These are phyloP conservation scores for Drosophila nigritarsus DNA, from an alignment of 2,888 invertebrate genomes.

Conservation along the genomic window DNA sequence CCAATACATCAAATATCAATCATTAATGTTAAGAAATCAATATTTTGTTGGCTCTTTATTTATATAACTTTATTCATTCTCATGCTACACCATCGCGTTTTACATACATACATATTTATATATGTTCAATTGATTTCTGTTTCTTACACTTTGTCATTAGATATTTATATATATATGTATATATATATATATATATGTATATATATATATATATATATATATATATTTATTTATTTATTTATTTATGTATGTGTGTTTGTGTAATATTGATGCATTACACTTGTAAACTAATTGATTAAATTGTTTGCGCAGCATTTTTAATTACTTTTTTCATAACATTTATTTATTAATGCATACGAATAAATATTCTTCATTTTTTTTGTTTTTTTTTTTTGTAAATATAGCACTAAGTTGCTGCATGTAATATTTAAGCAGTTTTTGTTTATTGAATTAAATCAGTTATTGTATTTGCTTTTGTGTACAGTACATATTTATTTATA, in stretches of 20 bases:
- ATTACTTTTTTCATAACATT: conserved; percentile 42
- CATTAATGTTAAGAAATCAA: conserved; percentile 41
- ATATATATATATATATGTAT: conserved; percentile 14
- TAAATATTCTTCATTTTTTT: conserved; percentile 54
- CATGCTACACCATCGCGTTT: conserved; percentile 38
- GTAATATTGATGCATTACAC: conserved; percentile 30
- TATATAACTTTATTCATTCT: conserved; percentile 68
- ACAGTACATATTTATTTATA: conserved; percentile 45
- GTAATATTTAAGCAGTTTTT: conserved; percentile 65
- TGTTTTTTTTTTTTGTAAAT: conserved; percentile 41
- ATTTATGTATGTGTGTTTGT: conserved; percentile 16
- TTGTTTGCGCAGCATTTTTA: conserved; percentile 60
- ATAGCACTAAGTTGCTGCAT: conserved; percentile 74
- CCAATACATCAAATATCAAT: conserved; percentile 54
- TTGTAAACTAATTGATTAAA: conserved; percentile 49
- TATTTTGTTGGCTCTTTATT: conserved; percentile 43
- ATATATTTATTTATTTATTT: conserved; percentile 20
- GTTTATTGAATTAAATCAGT: conserved; percentile 50
- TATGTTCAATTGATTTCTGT: conserved; percentile 37
- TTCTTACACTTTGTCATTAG: conserved; percentile 36
- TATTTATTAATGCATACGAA: conserved; percentile 65
- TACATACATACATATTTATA: conserved; percentile 49
- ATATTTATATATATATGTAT: conserved; percentile 19
- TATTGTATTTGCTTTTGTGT: conserved; percentile 64
- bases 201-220: neutral